A percentile compares a stretch with the other conserved stretches of the same genome.
Evolutionary conservation across 2,797 vertebrate species (phyloP).

Genomic region (Intellagama lesueurii): DNA sequence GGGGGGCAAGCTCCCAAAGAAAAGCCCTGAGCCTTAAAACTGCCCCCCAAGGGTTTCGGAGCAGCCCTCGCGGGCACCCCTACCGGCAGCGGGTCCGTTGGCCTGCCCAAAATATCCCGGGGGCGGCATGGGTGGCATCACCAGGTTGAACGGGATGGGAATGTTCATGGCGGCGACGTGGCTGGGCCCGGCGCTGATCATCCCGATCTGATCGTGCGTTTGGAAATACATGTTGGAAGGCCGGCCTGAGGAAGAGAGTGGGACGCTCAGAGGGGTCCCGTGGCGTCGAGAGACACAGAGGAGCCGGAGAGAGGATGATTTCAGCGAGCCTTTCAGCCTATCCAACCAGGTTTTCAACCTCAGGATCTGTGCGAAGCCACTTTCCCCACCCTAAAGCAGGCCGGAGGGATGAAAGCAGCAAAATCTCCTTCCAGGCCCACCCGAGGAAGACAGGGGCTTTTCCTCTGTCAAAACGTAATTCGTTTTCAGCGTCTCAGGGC

Average conservation of each 20-base stretch:
- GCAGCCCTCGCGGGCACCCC: background rate
- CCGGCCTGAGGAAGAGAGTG: slow-evolving; percentile 77
- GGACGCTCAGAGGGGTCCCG: too few relatives aligned
- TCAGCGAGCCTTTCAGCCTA: too few relatives aligned
- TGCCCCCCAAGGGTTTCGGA: background rate
- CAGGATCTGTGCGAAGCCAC: background rate
- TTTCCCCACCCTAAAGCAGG: background rate
- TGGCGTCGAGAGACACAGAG: slow-evolving; percentile 3
- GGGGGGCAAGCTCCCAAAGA: too few relatives aligned
- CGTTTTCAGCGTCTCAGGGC: too few relatives aligned
- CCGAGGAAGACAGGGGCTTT: too few relatives aligned
- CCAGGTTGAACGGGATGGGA: slow-evolving; percentile 96
- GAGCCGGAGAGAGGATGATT: too few relatives aligned
- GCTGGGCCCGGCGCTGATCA: slow-evolving; percentile 94
- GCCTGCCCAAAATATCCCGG: slow-evolving; percentile 93
- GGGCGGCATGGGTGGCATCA: slow-evolving; percentile 97
- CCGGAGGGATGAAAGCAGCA: too few relatives aligned
- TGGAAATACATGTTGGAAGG: slow-evolving; percentile 99
- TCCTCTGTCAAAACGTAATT: too few relatives aligned
- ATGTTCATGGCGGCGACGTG: slow-evolving; percentile 96
- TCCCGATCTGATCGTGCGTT: slow-evolving; percentile 97
- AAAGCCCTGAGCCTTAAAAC: too few relatives aligned
- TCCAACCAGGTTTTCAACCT: too few relatives aligned
- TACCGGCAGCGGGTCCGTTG: slow-evolving; percentile 93
- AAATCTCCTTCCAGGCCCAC: too few relatives aligned